These are phyloP conservation scores for Odontamblyopus lacepedii DNA, from an alignment of 2,797 vertebrate species.

Conservation along the genomic window DNA sequence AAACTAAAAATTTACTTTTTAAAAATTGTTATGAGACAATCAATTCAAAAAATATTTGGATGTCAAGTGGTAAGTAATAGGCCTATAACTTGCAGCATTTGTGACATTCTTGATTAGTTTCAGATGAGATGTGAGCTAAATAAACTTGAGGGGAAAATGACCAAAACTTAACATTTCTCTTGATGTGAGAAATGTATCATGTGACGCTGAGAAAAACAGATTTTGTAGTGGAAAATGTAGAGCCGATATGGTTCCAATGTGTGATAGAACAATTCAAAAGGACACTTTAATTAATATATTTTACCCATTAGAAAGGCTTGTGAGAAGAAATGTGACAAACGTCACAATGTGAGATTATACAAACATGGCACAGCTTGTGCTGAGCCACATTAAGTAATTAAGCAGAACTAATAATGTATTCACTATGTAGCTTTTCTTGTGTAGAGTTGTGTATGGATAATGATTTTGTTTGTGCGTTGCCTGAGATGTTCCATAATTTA, in stretches of 20 bases:
- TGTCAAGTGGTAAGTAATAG: neutral
- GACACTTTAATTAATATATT: conserved; percentile 13
- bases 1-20: too few relatives aligned
- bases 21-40: too few relatives aligned
- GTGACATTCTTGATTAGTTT: neutral
- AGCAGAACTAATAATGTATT: too few relatives aligned
- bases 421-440: too few relatives aligned
- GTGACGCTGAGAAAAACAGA: neutral
- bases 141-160: neutral
- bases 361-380: too few relatives aligned
- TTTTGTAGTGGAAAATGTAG: neutral
- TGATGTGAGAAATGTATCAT: neutral
- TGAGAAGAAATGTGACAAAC: too few relatives aligned
- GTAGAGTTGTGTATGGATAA: too few relatives aligned
- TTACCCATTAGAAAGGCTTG: conserved; percentile 10
- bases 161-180: neutral
- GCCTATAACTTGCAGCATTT: neutral
- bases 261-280: neutral
- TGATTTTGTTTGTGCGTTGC: too few relatives aligned
- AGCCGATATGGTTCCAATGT: neutral
- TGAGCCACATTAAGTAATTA: too few relatives aligned
- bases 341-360: too few relatives aligned
- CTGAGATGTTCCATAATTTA: too few relatives aligned
- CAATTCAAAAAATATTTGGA: neutral
- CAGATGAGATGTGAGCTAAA: neutral